Base-by-base conservation (phyloP, 2,888 invertebrate genomes). In the Barypeithes pellucidus region DNA sequence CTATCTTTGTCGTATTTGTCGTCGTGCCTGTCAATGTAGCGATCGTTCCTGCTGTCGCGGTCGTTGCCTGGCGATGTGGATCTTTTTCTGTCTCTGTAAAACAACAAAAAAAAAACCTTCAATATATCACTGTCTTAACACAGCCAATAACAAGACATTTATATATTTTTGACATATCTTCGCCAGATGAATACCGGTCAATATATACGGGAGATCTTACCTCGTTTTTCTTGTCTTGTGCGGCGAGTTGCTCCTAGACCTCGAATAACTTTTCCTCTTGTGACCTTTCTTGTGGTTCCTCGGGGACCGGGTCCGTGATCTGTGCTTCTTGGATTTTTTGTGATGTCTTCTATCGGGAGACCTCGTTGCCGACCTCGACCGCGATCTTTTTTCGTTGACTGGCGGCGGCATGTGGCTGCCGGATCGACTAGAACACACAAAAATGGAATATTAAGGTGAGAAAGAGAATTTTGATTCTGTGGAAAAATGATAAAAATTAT, bases 61-160 rank as follows among this genome's bases (percentile, higher is more conserved):
- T 87, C 86, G 73, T 85, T 85, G 75, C 79, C 86, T 11, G 84
- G 83, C 2, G 87, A 87, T 45, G 87, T 79, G 3, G 87, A 86
- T 60, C 86, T 81, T 47, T 86, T 83, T 76, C 85, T 87, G 45
- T 87, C 87, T 77, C 87, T 87, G 75, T 47, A 82, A 82, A 67
- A 18, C 65, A 75, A 14, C 14, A 29, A 54, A 16, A 29, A 36
- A 36, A 16, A 43, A n/a, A n/a, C n/a, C n/a, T n/a, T n/a, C n/a
- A n/a, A n/a, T n/a, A n/a, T n/a, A n/a, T n/a, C n/a, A n/a, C n/a
- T n/a, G n/a, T n/a, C n/a, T n/a, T n/a, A n/a, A n/a, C n/a, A n/a
- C n/a, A n/a, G n/a, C n/a, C n/a, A n/a, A n/a, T n/a, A n/a, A n/a
- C n/a, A n/a, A n/a, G n/a, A n/a, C n/a, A n/a, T n/a, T n/a, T n/a